phyloP scores from a whole-genome alignment of 1,140 invertebrate genomes.

The Caenorhabditis remanei region DNA sequence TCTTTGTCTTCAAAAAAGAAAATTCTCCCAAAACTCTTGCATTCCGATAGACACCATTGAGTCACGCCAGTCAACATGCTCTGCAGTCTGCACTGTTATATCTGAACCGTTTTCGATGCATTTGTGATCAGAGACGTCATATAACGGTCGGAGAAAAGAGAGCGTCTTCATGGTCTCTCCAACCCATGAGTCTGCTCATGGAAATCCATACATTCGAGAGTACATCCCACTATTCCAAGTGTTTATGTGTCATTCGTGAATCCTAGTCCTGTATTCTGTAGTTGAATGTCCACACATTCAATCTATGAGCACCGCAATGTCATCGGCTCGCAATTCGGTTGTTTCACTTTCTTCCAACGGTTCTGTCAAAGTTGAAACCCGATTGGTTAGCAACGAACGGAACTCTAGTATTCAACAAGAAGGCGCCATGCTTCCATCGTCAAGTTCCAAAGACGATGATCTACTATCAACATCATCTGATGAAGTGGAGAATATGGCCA shows the following conservation, averaged over 20 bases:
- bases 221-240: conserved; percentile 43
- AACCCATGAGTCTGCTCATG: background rate
- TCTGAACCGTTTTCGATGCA: conserved; percentile 27
- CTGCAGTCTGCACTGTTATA: conserved; percentile 8
- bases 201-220: conserved; percentile 46
- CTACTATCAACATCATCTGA: conserved; percentile 66
- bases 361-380: conserved; percentile 59
- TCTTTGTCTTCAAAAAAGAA: conserved; percentile 1
- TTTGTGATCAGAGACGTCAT: conserved; percentile 30
- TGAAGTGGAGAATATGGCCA: conserved; percentile 69
- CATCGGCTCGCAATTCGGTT: conserved; percentile 67
- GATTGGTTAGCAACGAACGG: conserved; percentile 57
- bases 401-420: conserved; percentile 62
- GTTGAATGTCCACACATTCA: conserved; percentile 44
- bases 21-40: conserved; percentile 25
- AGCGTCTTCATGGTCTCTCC: background rate
- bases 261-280: conserved; percentile 10
- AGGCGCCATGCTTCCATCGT: conserved; percentile 69
- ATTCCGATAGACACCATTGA: background rate
- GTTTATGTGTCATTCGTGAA: conserved; percentile 30
- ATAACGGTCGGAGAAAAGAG: background rate
- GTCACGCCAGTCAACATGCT: conserved; percentile 6
- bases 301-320: conserved; percentile 47
- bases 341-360: conserved; percentile 69
- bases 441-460: conserved; percentile 68